Conservation (phyloP, 2,888 invertebrate genomes). For the Nemurella pictetii region DNA sequence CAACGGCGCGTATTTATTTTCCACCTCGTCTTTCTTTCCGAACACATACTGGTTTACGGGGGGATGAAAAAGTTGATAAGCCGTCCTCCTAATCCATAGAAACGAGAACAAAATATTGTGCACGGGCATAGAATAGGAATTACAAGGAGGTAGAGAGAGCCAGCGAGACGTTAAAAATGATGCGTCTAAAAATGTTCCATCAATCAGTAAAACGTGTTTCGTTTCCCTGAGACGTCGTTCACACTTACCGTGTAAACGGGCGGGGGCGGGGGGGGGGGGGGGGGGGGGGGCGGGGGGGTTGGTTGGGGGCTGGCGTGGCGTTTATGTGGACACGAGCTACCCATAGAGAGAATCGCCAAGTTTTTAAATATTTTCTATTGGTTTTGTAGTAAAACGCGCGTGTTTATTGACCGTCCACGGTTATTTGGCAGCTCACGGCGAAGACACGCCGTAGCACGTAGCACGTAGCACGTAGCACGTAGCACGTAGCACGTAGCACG, state of each 20-base stretch:
- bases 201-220: neutral
- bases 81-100: constrained; percentile 6
- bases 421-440: neutral
- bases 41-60: neutral
- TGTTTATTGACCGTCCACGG: neutral
- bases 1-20: neutral
- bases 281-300: neutral
- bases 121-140: neutral
- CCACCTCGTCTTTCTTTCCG: neutral
- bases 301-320: neutral
- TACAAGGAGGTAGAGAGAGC: neutral
- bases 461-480: too few species aligned
- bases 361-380: constrained; percentile 23
- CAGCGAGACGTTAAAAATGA: neutral
- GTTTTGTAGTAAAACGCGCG: constrained; percentile 10
- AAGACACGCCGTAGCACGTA: too few species aligned
- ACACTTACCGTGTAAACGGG: neutral
- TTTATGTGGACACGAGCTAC: neutral
- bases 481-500: too few species aligned
- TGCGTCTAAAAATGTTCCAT: constrained; percentile 17
- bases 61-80: constrained; percentile 8
- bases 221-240: neutral
- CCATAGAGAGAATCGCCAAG: neutral
- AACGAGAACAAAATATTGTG: constrained; percentile 14
- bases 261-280: neutral